phyloP scores from a whole-genome alignment of 1,140 invertebrate genomes.

The Caenorhabditis remanei region DNA sequence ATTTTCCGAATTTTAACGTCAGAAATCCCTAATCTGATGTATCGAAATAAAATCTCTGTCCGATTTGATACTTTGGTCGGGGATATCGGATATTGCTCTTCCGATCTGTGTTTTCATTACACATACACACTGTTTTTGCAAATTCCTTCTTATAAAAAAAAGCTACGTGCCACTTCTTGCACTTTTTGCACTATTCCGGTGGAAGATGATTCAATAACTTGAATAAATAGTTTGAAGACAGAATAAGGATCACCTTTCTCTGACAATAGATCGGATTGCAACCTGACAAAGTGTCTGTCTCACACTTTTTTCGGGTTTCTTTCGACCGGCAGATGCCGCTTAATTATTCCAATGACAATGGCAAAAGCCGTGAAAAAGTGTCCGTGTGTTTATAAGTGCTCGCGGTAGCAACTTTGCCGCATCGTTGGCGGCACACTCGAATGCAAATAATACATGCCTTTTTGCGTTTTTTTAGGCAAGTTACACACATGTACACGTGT shows the following conservation, averaged over 20 bases:
- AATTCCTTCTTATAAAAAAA: neutral
- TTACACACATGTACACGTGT: constrained; percentile 52
- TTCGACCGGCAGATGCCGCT: constrained; percentile 13
- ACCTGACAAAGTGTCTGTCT: constrained; percentile 38
- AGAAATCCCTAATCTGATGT: too few species aligned
- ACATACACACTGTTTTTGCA: neutral
- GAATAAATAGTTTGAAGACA: neutral
- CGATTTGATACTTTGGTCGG: too few species aligned
- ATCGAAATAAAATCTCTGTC: too few species aligned
- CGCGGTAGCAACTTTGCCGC: constrained; percentile 44
- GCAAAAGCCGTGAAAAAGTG: constrained; percentile 52
- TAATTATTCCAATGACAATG: constrained; percentile 46
- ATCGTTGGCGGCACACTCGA: constrained; percentile 39
- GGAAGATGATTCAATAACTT: constrained; percentile 11
- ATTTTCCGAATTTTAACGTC: too few species aligned
- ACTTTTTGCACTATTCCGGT: constrained; percentile 6
- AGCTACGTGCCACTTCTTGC: neutral
- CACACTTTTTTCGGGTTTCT: constrained; percentile 17
- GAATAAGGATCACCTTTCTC: constrained; percentile 30
- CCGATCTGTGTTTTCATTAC: neutral
- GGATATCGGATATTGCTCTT: neutral
- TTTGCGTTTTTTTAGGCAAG: constrained; percentile 49
- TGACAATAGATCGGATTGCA: constrained; percentile 52
- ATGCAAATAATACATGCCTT: constrained; percentile 47
- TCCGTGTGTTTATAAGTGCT: constrained; percentile 51